A percentile compares a stretch with the other conserved stretches of the same genome.
Evolutionary conservation across 2,113 vertebrate genomes (phyloP).

Genomic region (Pteruthius melanotis): DNA sequence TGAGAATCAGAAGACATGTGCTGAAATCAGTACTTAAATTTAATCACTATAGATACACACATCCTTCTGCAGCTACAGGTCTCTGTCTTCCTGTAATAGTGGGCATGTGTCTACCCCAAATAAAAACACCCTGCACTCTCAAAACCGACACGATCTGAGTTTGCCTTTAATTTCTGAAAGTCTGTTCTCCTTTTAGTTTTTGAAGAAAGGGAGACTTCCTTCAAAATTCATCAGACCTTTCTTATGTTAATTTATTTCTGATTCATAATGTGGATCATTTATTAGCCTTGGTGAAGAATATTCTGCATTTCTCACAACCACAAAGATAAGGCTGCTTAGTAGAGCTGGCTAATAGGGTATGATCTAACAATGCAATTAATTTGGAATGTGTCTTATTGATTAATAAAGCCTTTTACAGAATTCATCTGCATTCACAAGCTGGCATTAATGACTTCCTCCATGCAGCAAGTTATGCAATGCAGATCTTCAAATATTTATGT

Average conservation of each 20-base stretch:
- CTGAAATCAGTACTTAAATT: not conserved
- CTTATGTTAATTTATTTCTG: not conserved
- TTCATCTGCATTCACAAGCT: not conserved
- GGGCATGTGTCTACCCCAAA: not conserved
- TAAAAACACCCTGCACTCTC: not conserved
- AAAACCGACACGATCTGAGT: not conserved
- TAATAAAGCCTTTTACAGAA: not conserved
- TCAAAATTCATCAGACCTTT: not conserved
- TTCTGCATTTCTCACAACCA: not conserved
- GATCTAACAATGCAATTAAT: constrained; percentile 31
- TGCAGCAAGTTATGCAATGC: not conserved
- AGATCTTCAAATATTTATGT: not conserved
- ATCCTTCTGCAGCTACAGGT: not conserved
- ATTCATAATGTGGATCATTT: not conserved
- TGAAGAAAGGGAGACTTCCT: not conserved
- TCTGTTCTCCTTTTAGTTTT: not conserved
- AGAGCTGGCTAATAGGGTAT: not conserved
- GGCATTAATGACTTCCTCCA: not conserved
- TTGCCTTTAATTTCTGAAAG: not conserved
- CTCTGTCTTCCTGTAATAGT: not conserved
- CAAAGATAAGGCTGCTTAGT: not conserved
- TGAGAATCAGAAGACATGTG: not conserved
- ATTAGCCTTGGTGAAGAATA: not conserved
- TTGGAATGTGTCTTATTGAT: not conserved
- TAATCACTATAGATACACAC: fast-evolving